These are phyloP conservation scores for Argyresthia albistria DNA, from an alignment of 2,888 invertebrate species.

Conservation along the genomic window DNA sequence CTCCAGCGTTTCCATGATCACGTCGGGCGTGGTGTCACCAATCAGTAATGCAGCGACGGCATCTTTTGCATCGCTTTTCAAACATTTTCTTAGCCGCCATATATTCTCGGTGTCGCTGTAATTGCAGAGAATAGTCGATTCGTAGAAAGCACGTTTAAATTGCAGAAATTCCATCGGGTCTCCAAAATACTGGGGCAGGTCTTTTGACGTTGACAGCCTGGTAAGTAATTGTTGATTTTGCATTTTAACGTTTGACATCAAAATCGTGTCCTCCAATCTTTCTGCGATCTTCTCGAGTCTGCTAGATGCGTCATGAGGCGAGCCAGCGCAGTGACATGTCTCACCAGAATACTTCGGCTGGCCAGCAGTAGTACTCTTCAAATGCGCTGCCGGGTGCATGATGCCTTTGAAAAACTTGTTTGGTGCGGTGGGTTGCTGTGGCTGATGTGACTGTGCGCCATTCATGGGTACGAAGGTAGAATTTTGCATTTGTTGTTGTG, in stretches of 20 bases:
- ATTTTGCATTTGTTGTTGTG: background rate
- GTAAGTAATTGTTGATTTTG: constrained; percentile 8
- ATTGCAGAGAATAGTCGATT: constrained; percentile 14
- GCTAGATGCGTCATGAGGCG: background rate
- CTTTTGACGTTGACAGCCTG: constrained; percentile 13
- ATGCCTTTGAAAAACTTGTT: background rate
- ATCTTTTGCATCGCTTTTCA: constrained; percentile 16
- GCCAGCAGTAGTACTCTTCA: background rate
- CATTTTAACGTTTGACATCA: background rate
- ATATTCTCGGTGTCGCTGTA: constrained; percentile 16
- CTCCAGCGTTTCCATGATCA: constrained; percentile 13
- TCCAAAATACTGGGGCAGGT: constrained; percentile 13
- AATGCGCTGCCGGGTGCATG: background rate
- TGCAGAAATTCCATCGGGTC: constrained; percentile 19
- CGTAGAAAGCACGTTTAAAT: constrained; percentile 16
- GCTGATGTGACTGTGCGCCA: background rate
- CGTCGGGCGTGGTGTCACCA: constrained; percentile 11
- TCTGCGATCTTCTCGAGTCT: background rate
- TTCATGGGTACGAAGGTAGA: background rate
- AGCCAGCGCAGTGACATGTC: background rate
- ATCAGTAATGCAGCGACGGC: constrained; percentile 15
- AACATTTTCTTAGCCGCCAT: constrained; percentile 16
- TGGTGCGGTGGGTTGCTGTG: background rate
- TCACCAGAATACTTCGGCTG: background rate
- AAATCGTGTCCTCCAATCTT: too few species aligned